A percentile compares a stretch with the other conserved stretches of the same genome.
These are phyloP conservation scores for Sebastes fasciatus DNA, from an alignment of 2,113 vertebrate genomes.

Conservation along the genomic window DNA sequence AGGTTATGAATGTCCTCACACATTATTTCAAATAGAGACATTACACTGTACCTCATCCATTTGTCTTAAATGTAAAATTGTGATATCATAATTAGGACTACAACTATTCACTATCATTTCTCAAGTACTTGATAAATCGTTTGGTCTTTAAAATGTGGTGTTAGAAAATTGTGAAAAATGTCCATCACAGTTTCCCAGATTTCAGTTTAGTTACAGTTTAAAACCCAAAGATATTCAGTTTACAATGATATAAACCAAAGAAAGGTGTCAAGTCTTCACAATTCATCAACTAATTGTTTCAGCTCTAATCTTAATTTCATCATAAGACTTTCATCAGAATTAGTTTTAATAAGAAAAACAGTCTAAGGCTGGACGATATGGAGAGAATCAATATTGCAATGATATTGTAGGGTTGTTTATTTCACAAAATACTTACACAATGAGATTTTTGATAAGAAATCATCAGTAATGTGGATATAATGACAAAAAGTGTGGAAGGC, in stretches of 20 bases:
- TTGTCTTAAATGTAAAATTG: neutral
- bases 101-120: neutral
- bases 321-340: neutral
- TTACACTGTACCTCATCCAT: neutral
- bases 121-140: neutral
- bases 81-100: neutral
- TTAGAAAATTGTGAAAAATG: neutral
- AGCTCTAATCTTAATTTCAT: neutral
- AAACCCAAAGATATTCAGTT: neutral
- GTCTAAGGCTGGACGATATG: no score
- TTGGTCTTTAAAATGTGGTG: neutral
- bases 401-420: no score
- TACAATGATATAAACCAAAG: no score
- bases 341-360: neutral
- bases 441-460: no score
- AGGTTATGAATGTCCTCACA: no score
- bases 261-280: no score
- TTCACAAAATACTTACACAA: no score
- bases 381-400: no score
- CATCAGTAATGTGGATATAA: no score
- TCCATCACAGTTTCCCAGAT: no score
- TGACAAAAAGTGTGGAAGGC: no score
- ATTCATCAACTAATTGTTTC: neutral
- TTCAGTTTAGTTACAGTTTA: no score
- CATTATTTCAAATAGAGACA: neutral